phyloP scores from a whole-genome alignment of 2,113 vertebrate species.

The Onychostruthus taczanowskii region DNA sequence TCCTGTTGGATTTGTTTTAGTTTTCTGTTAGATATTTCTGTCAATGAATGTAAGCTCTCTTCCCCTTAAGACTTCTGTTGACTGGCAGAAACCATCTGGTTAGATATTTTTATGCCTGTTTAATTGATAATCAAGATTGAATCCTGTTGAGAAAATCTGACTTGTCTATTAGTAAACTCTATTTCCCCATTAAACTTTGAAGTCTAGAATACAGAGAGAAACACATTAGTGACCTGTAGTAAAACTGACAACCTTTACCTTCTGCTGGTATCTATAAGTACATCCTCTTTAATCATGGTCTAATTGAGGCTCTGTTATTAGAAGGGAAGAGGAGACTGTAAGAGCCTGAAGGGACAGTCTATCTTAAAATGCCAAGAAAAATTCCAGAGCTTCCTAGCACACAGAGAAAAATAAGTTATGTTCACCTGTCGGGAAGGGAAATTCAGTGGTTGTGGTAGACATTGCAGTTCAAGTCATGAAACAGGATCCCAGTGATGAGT shows the following conservation, averaged over 20 bases:
- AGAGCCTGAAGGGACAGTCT: conserved; percentile 20
- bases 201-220: background rate
- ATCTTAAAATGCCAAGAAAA: conserved; percentile 10
- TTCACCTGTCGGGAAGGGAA: background rate
- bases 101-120: conserved; percentile 62
- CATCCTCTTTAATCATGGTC: conserved; percentile 27
- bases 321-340: background rate
- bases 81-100: conserved; percentile 64
- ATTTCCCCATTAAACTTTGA: conserved; percentile 19
- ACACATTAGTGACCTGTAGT: conserved; percentile 14
- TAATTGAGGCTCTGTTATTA: conserved; percentile 37
- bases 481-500: background rate
- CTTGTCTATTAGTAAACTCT: conserved; percentile 41
- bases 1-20: background rate
- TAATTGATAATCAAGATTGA: conserved; percentile 66
- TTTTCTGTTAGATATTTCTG: conserved; percentile 24
- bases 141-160: conserved; percentile 52
- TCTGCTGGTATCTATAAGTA: background rate
- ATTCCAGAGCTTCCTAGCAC: background rate
- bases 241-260: conserved; percentile 5
- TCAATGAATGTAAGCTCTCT: conserved; percentile 35
- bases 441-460: conserved; percentile 18
- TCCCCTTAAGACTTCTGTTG: conserved; percentile 29
- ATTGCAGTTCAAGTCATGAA: background rate
- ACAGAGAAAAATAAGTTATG: background rate